A percentile compares a stretch with the other conserved stretches of the same genome.
Evolutionary conservation across 2,797 vertebrate species (phyloP).

Genomic region (Pogoniulus pusillus): DNA sequence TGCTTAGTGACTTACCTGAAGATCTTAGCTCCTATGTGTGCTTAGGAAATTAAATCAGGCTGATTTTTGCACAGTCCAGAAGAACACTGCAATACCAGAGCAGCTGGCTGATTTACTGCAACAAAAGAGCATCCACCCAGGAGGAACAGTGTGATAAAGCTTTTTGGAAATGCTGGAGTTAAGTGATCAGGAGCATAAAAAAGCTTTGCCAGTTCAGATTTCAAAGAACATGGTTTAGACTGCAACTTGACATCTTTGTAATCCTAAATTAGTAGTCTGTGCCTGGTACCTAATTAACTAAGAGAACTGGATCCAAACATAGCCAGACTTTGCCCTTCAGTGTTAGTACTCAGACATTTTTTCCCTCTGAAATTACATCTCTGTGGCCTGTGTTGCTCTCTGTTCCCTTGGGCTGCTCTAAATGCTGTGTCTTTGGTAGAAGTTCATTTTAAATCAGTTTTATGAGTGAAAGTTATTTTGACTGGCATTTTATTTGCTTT

Average conservation of each 20-base stretch:
- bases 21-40: neutral
- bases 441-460: neutral
- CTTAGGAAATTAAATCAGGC: neutral
- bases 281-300: neutral
- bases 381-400: accelerated
- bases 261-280: neutral
- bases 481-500: conserved; percentile 23
- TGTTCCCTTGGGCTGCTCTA: neutral
- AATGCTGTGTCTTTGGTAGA: neutral
- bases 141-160: neutral
- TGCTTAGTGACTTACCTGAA: neutral
- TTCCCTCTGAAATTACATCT: neutral
- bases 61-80: neutral
- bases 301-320: neutral
- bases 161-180: neutral
- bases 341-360: neutral
- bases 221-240: neutral
- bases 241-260: neutral
- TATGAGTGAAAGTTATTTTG: neutral
- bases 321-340: neutral
- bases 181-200: neutral
- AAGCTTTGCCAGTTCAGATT: neutral
- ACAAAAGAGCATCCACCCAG: neutral
- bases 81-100: neutral
- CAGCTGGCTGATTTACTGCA: neutral